These are phyloP conservation scores for Thunnus thynnus DNA, from an alignment of 2,113 vertebrate species.

Conservation along the genomic window DNA sequence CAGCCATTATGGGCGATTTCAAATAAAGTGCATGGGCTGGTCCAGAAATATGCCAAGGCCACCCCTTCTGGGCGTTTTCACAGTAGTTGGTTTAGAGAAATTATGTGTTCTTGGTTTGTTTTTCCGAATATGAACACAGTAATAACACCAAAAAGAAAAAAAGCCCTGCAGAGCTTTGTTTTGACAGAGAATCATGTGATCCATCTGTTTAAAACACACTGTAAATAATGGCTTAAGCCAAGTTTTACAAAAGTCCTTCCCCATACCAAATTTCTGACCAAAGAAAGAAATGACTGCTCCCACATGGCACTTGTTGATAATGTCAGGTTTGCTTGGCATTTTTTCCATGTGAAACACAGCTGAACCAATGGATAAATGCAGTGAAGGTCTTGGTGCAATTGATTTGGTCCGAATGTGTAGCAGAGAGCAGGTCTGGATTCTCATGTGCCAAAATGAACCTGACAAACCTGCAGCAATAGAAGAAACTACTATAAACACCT, in stretches of 20 bases:
- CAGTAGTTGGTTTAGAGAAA: background rate
- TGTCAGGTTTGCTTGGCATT: background rate
- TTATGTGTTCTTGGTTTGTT: constrained; percentile 18
- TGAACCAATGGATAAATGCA: background rate
- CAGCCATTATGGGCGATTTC: constrained; percentile 19
- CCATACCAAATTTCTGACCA: constrained; percentile 26
- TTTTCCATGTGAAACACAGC: background rate
- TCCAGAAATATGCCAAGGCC: constrained; percentile 35
- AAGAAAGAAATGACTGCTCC: constrained; percentile 33
- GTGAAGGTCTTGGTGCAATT: background rate
- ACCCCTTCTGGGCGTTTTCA: constrained; percentile 24
- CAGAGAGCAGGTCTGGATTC: background rate
- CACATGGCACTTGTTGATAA: constrained; percentile 50
- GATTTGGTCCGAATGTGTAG: background rate
- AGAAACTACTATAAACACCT: background rate
- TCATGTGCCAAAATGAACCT: constrained; percentile 4
- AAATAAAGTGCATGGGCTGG: constrained; percentile 16
- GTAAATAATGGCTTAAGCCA: constrained; percentile 43
- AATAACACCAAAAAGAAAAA: constrained; percentile 21
- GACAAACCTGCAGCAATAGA: background rate
- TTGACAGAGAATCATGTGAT: constrained; percentile 51
- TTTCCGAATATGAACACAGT: constrained; percentile 11
- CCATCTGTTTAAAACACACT: constrained; percentile 34
- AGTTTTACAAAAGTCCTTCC: constrained; percentile 37
- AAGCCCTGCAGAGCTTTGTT: constrained; percentile 38